Base-by-base conservation (phyloP, 2,888 invertebrate genomes). In the Sycophila texana region DNA sequence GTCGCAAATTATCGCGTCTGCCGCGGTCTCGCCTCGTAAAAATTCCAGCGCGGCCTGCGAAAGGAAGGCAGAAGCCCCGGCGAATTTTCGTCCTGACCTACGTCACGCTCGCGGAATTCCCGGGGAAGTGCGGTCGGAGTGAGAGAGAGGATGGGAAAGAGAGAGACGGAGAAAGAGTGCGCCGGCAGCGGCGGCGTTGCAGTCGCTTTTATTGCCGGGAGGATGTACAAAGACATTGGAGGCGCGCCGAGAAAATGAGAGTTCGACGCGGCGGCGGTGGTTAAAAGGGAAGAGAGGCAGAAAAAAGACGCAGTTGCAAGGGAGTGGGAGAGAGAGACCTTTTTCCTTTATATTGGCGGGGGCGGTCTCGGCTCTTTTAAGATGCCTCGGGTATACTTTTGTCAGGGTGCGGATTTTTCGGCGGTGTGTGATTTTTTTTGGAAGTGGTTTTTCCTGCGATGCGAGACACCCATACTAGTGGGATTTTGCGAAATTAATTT, bases 71-170 rank as follows among this genome's bases (percentile, higher is more conserved):
- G 12, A 20, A 67, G 67, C 66, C 60, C 20, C 30, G 67, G 67
- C 60, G 49, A 66, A 67, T 67, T 78, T 78, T 73, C 61, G 61
- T 78, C 77, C 49, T 73, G 77, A 78, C 77, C 77, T 78, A 66
- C 73, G 77, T 66, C 73, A 78, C 77, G 72, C 60, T 51, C 66
- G 67, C n/a, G 20, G 63, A 22, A 58, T 63, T 60, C 20, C 30
- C 16, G 39, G 51, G 39, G 66, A 14, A 67, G 18, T 7, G 3
- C 5, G 7, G 22, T 18, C 7, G 16, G 39, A 65, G 39, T 80
- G 49, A 26, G 70, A 55, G 57, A 74, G 73, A 47, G 63, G 47
- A 53, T 66, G 71, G 20, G 47, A 65, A n/a, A 14, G 58, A 3
- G 39, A 39, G 39, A 39, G 39, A 39, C 1, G 39, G 39, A 39